Conservation (phyloP, 1,140 invertebrate species). For the Leptonema lineaticorne region DNA sequence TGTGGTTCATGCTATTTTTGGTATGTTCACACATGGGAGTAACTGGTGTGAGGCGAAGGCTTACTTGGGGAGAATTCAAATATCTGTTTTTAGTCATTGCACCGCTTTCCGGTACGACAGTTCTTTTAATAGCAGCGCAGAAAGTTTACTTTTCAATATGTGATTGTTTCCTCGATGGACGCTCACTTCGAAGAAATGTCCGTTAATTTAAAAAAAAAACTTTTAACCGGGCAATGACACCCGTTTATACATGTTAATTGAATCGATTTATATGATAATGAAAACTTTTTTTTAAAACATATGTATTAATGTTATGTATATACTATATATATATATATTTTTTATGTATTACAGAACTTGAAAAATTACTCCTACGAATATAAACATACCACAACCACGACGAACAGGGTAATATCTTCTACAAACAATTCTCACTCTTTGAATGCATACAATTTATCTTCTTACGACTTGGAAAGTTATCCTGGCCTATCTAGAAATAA, state of each 20-base stretch:
- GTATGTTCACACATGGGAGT: conserved; percentile 1
- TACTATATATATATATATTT: conserved; percentile 10
- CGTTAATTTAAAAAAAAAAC: too few species aligned
- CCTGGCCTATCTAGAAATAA: not conserved
- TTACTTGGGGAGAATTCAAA: conserved; percentile 15
- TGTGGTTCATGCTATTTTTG: conserved; percentile 11
- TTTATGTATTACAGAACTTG: conserved; percentile 49
- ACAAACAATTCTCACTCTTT: conserved; percentile 7
- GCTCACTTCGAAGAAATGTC: too few species aligned
- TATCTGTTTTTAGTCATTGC: conserved; percentile 19
- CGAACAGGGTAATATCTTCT: conserved; percentile 36
- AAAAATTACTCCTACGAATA: conserved; percentile 52
- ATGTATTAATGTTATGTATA: not conserved
- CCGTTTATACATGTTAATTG: not conserved
- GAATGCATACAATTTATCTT: not conserved
- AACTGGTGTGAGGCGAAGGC: not conserved
- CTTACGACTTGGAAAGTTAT: not conserved
- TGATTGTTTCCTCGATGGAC: too few species aligned
- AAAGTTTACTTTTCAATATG: too few species aligned
- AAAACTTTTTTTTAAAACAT: not conserved
- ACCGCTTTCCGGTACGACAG: conserved; percentile 1
- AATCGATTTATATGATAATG: not conserved
- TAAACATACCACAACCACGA: conserved; percentile 48
- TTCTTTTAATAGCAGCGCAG: not conserved
- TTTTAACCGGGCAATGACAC: too few species aligned